These are phyloP conservation scores for Lagocephalus sceleratus DNA, from an alignment of 2,797 vertebrate genomes.

Conservation along the genomic window DNA sequence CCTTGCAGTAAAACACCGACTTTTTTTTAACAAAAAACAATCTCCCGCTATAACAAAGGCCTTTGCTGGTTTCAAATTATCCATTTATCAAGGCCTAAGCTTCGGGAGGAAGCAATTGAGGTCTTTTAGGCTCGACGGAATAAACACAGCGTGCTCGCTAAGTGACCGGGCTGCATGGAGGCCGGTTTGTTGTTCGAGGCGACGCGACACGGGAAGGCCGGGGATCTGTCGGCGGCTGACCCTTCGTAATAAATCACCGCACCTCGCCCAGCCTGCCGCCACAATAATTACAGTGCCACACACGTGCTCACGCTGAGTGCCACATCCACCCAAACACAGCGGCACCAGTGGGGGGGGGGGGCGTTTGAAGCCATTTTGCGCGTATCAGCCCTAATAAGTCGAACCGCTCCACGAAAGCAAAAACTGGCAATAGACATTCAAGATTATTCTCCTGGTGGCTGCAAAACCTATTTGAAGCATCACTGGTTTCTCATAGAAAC, in stretches of 20 bases:
- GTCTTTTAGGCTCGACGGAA: conserved; percentile 54
- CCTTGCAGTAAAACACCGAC: conserved; percentile 4
- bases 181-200: conserved; percentile 62
- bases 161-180: conserved; percentile 71
- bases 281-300: conserved; percentile 65
- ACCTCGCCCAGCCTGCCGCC: conserved; percentile 52
- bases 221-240: conserved; percentile 67
- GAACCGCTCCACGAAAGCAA: conserved; percentile 15
- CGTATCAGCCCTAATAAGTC: conserved; percentile 35
- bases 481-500: conserved; percentile 14
- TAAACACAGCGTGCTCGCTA: conserved; percentile 67
- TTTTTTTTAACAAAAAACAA: conserved; percentile 46
- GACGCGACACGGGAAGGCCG: conserved; percentile 61
- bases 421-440: conserved; percentile 1
- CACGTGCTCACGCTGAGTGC: conserved; percentile 14
- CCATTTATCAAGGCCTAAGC: conserved; percentile 66
- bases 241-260: conserved; percentile 76
- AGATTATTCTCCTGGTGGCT: conserved; percentile 25
- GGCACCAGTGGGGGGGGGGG: conserved; percentile 12
- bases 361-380: conserved; percentile 19
- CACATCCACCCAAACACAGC: conserved; percentile 20
- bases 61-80: conserved; percentile 65
- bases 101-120: conserved; percentile 55
- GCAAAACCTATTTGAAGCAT: conserved; percentile 19
- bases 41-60: conserved; percentile 38